Evolutionary conservation across 64 coral and sea anemone genomes (phyloP).

Genomic region (Montipora sp.): DNA sequence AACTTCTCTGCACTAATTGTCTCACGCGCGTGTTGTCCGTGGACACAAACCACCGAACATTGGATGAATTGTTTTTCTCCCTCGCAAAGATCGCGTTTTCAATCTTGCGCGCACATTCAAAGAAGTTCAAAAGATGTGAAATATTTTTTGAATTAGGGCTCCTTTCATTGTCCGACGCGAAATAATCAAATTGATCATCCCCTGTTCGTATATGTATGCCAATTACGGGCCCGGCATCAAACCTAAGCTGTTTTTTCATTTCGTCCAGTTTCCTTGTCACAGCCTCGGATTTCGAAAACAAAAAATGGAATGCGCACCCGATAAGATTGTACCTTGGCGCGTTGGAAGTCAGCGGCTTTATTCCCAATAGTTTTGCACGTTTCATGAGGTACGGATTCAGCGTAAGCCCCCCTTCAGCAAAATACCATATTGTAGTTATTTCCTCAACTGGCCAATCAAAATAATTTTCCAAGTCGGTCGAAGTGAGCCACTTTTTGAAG

Average conservation of each 20-base stretch:
- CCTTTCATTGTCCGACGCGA: conserved; percentile 42
- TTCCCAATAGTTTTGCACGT: conserved; percentile 55
- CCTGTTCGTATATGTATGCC: conserved; percentile 87
- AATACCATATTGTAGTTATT: conserved; percentile 89
- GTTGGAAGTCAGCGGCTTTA: conserved; percentile 65
- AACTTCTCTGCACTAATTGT: conserved; percentile 42
- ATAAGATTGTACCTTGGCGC: conserved; percentile 75
- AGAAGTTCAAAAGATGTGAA: conserved; percentile 53
- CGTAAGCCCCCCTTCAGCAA: conserved; percentile 78
- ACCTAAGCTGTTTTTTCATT: conserved; percentile 42
- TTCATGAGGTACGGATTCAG: conserved; percentile 71
- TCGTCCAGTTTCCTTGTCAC: conserved; percentile 33
- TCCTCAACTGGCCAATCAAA: conserved; percentile 75
- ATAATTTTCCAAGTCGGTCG: conserved; percentile 72
- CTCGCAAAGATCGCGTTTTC: conserved; percentile 54
- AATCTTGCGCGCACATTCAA: conserved; percentile 71
- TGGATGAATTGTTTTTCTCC: not conserved
- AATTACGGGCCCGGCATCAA: conserved; percentile 53
- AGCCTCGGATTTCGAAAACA: conserved; percentile 67
- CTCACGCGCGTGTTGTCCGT: conserved; percentile 74
- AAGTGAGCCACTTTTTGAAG: conserved; percentile 71
- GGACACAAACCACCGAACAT: conserved; percentile 76
- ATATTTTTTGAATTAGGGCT: conserved; percentile 29
- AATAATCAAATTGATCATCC: conserved; percentile 85
- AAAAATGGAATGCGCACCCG: conserved; percentile 86